phyloP scores from a whole-genome alignment of 2,888 invertebrate genomes.

The Eumacrocentrus americanus region DNA sequence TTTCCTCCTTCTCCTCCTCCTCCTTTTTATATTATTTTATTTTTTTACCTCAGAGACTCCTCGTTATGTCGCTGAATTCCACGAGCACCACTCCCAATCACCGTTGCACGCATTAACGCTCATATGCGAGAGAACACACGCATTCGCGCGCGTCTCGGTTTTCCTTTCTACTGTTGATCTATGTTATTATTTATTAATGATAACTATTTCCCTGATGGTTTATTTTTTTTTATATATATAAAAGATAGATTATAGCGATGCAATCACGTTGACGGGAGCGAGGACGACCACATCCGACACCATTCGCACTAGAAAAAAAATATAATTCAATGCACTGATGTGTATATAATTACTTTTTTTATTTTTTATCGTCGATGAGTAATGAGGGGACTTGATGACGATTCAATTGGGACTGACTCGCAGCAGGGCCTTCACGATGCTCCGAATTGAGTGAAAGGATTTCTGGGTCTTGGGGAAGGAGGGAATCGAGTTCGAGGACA shows the following conservation, averaged over 20 bases:
- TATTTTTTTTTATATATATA: background rate
- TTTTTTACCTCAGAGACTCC: background rate
- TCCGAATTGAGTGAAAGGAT: background rate
- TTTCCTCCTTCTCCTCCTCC: background rate
- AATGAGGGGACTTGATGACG: background rate
- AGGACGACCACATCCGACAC: background rate
- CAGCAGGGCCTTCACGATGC: background rate
- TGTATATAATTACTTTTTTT: background rate
- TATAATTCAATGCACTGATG: background rate
- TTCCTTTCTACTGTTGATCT: background rate
- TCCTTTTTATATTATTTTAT: too few relatives aligned
- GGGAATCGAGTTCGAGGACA: background rate
- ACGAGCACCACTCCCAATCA: conserved; percentile 4
- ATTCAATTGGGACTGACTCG: background rate
- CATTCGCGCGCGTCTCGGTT: conserved; percentile 5
- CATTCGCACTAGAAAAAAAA: background rate
- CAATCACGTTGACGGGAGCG: background rate
- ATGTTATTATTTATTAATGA: background rate
- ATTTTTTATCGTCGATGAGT: background rate
- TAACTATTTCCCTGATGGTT: too few relatives aligned
- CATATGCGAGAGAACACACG: conserved; percentile 7
- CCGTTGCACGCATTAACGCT: conserved; percentile 4
- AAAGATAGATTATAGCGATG: background rate
- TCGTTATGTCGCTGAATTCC: conserved; percentile 14
- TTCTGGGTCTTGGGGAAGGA: background rate